Conservation (phyloP, 2,113 vertebrate genomes). For the Pygathrix nemaeus region DNA sequence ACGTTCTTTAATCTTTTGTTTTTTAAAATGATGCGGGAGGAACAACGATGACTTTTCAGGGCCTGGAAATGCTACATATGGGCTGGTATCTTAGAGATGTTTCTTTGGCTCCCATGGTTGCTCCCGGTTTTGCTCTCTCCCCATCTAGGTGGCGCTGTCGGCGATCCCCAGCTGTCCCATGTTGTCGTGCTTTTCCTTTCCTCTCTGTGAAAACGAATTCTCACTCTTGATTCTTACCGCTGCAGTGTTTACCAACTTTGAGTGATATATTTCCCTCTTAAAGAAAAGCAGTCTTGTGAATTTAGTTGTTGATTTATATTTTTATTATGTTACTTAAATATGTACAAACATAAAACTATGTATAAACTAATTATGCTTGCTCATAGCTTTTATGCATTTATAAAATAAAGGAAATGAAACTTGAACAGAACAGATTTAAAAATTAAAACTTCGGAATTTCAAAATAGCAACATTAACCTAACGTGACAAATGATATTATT, state of each 20-base stretch:
- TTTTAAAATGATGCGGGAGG: neutral
- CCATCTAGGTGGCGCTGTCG: neutral
- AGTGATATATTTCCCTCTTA: neutral
- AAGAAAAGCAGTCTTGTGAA: neutral
- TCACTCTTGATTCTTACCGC: neutral
- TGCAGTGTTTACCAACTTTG: neutral
- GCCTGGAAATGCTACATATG: neutral
- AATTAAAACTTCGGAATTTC: constrained; percentile 3
- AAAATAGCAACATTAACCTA: neutral
- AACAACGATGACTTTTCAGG: neutral
- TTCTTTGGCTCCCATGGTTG: neutral
- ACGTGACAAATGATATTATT: neutral
- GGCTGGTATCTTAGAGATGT: neutral
- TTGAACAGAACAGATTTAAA: constrained; percentile 1
- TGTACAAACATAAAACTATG: neutral
- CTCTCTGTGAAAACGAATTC: neutral
- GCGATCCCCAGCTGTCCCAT: neutral
- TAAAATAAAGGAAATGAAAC: neutral
- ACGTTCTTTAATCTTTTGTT: neutral
- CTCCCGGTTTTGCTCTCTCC: neutral
- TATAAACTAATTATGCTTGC: neutral
- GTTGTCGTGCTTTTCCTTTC: neutral
- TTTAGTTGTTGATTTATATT: neutral
- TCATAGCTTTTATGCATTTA: neutral
- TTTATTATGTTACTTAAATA: neutral